Conservation (phyloP, 2,888 invertebrate species). For the Meteorus colon region DNA sequence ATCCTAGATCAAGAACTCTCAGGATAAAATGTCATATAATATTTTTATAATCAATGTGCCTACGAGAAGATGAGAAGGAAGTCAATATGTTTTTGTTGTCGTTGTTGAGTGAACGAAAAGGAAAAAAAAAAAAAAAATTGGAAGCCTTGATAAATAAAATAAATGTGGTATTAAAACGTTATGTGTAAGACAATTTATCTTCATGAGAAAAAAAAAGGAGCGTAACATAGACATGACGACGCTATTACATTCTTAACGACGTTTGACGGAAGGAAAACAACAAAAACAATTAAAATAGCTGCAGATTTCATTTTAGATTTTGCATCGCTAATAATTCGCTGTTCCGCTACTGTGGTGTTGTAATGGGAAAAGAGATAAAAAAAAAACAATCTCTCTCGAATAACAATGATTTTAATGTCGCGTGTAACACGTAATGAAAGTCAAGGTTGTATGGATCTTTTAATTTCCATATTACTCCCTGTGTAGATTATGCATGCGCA, state of each 20-base stretch:
- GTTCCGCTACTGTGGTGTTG: constrained; percentile 4
- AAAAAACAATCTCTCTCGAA: constrained; percentile 5
- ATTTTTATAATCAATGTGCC: neutral
- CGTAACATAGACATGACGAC: neutral
- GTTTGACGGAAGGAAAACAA: neutral
- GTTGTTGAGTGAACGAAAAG: neutral
- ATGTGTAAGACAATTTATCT: neutral
- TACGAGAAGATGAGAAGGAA: neutral
- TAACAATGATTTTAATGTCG: constrained; percentile 37
- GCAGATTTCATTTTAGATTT: neutral
- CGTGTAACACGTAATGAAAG: constrained; percentile 56
- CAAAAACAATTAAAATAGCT: neutral
- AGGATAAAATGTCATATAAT: neutral
- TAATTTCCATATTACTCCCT: constrained; percentile 48
- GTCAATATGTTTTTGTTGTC: neutral
- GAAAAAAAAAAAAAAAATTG: neutral
- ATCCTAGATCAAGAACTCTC: neutral
- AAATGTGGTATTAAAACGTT: neutral
- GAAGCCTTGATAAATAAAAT: constrained; percentile 3
- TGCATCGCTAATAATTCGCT: neutral
- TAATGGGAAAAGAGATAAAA: neutral
- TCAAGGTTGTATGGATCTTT: constrained; percentile 53
- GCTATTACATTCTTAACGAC: neutral
- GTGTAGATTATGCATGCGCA: neutral
- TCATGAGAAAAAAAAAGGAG: neutral